Base-by-base conservation (phyloP, 1,140 invertebrate species). In the Sarcophaga peregrina region DNA sequence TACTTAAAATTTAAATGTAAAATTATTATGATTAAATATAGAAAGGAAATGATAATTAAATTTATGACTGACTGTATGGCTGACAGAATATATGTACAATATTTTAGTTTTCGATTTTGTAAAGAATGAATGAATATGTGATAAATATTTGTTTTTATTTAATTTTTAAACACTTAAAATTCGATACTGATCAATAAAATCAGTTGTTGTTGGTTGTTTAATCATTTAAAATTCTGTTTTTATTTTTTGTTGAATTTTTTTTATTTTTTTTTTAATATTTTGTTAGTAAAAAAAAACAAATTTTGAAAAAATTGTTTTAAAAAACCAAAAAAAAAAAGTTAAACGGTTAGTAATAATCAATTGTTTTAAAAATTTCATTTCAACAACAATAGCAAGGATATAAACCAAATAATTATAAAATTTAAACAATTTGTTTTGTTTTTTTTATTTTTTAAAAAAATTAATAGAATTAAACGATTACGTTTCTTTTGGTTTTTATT, bases 101-200 rank as follows among this genome's bases (percentile, higher is more conserved):
- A 2, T 37, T 37, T 37, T 1, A 37, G 1, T 37, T 37, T 37
- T 37, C n/a, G n/a, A n/a, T 37, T 37, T 37, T 37, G 25, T 37
- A 4, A 37, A 37, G 25, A 37, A 37, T n/a, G 25, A 37, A 80
- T 80, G 8, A 50, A 50, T 20, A 4, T 72, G 54, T 83, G 62
- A 47, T 50, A 47, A 74, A 73, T 17, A 80, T 17, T 52, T 3
- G 17, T 46, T 13, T 52, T 78, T 45, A 17, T 50, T 13, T 37
- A 3, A 37, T 73, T 9, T 73, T 82, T 72, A 50, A 81, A 72
- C 78, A 25, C 78, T 13, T 58, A 50, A 73, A 89, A 88, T 90
- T 88, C 89, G 89, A 90, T 90, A 88, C 89, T 90, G 89, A 90
- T 90, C 89, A 90, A 90, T 90, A 86, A 90, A 90, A 90, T 89